These are phyloP conservation scores for Clytia hemisphaerica DNA, from an alignment of 30 jellyfish, hydroid and myxozoan genomes.

Conservation along the genomic window DNA sequence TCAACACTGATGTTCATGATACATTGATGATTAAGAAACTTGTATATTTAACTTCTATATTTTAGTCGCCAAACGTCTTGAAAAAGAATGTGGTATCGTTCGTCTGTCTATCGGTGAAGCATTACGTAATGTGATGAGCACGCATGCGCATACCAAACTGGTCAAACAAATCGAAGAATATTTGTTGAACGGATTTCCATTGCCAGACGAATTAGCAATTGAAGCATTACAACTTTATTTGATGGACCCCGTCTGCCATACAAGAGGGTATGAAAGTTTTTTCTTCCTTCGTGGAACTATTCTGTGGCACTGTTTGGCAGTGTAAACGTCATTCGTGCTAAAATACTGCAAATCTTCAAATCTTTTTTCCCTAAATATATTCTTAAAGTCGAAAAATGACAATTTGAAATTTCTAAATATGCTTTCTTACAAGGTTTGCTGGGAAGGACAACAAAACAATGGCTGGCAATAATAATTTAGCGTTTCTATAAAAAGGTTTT, in stretches of 20 bases:
- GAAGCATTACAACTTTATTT: constrained; percentile 64
- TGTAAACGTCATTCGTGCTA: no score
- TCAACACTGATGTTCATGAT: no score
- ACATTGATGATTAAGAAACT: no score
- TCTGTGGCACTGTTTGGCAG: no score
- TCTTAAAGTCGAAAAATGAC: no score
- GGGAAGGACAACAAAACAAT: no score
- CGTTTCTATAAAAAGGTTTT: no score
- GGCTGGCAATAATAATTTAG: no score
- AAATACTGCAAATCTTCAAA: no score
- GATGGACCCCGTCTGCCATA: constrained; percentile 55
- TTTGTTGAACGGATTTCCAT: constrained; percentile 52
- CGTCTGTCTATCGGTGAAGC: constrained; percentile 97
- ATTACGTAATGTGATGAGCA: constrained; percentile 39
- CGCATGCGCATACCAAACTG: constrained; percentile 49
- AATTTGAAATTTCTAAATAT: no score
- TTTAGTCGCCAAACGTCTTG: constrained; percentile 81
- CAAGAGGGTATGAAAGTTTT: constrained; percentile 55
- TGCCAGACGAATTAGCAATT: constrained; percentile 88
- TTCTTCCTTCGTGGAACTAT: not conserved
- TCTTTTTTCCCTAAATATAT: no score
- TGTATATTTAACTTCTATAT: not conserved
- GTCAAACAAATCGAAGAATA: constrained; percentile 54
- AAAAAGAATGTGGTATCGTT: constrained; percentile 66
- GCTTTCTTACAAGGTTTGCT: no score